Base-by-base conservation (phyloP, 2,113 vertebrate genomes). In the Acinonyx jubatus region DNA sequence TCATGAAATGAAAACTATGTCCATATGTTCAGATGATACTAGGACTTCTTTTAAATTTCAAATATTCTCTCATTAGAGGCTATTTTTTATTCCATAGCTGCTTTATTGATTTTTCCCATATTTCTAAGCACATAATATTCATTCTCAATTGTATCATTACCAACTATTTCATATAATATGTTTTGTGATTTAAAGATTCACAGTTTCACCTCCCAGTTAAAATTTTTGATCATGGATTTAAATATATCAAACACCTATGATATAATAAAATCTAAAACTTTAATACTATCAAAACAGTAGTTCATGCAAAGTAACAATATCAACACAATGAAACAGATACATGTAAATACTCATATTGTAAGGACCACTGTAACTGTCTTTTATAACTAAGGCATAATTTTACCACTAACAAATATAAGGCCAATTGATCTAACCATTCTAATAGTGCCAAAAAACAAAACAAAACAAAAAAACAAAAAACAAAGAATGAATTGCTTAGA, bases 31-130 rank as follows among this genome's bases (percentile, higher is more conserved):
- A 71, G 36, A 95, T 86, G 38, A 83, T 78, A 89, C 45, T 19
- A 91, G 86, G 71, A 36, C 4, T 31, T 80, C 71, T 86, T 93
- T 93, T 66, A 91, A n/a, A 89, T 85, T 93, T 91, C 41, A 96
- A 91, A 81, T 61, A 92, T 61, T 94, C 61, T 85, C 41, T 93
- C 31, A 82, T 52, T 81, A 89, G 27, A 78, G 79, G 27, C 18
- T 89, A 63, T 38, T 65, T 91, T 73, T 95, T 65, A 84, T 87
- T 50, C 29, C 33, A 92, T 63, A 83, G 79, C 83, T 92, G 33
- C 7, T 85, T 91, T 94, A 82, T 38, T 73, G 48, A 87, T 61
- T 84, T 93, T n/a, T 48, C 50, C 79, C 45, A 36, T 73, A 92
- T 78, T 90, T 96, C 73, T 82, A 93, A 41, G 41, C n/a, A 94